phyloP scores from a whole-genome alignment of 1,140 invertebrate species.

The Theocolax elegans region DNA sequence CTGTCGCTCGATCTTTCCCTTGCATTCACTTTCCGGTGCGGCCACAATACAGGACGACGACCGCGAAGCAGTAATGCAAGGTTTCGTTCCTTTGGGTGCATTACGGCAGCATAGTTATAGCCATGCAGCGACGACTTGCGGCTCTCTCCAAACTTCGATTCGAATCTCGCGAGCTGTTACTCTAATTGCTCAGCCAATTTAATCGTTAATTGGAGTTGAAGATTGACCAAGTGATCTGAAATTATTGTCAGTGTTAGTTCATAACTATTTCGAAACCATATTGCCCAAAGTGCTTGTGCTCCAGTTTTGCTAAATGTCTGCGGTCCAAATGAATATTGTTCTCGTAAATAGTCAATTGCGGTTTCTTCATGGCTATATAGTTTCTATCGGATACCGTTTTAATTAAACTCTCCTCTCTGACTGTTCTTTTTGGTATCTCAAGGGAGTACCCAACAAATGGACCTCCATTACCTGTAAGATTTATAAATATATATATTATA shows the following conservation, averaged over 20 bases:
- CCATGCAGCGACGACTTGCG: background rate
- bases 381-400: background rate
- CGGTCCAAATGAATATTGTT: background rate
- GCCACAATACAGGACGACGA: no score
- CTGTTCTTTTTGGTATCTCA: background rate
- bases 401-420: conserved; percentile 1
- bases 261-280: background rate
- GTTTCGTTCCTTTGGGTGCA: background rate
- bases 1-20: no score
- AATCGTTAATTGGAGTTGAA: conserved; percentile 1
- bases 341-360: background rate
- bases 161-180: background rate
- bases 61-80: background rate
- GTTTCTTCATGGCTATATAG: background rate
- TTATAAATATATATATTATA: no score
- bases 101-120: background rate
- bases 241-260: background rate
- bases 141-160: background rate
- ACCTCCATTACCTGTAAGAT: no score
- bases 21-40: background rate
- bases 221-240: background rate
- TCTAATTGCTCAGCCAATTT: conserved; percentile 5
- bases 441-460: background rate
- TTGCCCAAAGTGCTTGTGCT: background rate
- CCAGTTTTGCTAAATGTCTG: conserved; percentile 1